phyloP scores from a whole-genome alignment of 2,113 vertebrate species.

The Formicarius rufipectus region DNA sequence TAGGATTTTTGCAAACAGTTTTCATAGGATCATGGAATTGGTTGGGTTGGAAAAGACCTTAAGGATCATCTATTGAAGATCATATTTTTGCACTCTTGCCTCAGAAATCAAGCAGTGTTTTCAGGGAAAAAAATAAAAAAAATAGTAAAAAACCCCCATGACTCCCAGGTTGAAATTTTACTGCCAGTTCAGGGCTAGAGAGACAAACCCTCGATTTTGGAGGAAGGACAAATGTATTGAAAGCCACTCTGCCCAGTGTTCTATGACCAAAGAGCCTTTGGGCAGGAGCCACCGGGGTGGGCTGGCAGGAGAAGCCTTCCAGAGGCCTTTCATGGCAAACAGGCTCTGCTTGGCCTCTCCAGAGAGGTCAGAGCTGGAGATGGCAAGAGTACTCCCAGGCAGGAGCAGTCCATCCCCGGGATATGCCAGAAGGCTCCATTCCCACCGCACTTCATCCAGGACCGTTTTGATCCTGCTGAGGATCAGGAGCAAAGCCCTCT shows the following conservation, averaged over 20 bases:
- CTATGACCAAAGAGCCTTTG: background rate
- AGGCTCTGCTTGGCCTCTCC: background rate
- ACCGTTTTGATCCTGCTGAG: background rate
- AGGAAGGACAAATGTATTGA: background rate
- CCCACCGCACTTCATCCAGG: background rate
- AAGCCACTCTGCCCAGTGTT: background rate
- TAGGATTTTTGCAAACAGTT: background rate
- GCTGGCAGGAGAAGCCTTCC: background rate
- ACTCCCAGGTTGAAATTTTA: background rate
- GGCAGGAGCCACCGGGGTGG: background rate
- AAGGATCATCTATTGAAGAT: background rate
- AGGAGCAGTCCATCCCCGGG: fast-evolving
- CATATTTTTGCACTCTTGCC: background rate
- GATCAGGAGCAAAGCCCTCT: background rate
- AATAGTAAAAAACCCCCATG: no score
- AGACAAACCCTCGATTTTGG: background rate
- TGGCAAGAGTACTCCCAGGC: fast-evolving
- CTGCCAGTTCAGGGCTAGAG: background rate
- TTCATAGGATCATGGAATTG: background rate
- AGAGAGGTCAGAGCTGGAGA: background rate
- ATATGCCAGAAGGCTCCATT: background rate
- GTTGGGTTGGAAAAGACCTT: background rate
- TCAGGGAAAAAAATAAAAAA: no score
- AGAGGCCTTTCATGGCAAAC: background rate
- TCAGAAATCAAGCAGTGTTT: background rate